Evolutionary conservation across 2,797 vertebrate species (phyloP), one percentile per base, ranked within the genome.

Genomic region (Gymnopithys bicolor): DNA sequence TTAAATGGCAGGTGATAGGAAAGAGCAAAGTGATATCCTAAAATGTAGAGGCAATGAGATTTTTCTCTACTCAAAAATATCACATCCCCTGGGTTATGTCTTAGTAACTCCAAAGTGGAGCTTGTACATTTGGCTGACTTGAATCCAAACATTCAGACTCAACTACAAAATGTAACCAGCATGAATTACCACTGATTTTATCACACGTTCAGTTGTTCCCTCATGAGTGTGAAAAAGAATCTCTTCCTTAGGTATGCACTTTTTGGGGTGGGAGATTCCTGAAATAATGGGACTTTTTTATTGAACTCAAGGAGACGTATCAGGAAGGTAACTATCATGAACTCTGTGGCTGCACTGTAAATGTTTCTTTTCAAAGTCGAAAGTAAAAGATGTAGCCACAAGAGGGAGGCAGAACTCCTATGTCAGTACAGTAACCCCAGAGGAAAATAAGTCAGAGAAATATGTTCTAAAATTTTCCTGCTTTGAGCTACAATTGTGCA

Each of bases 361-460:
- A 46, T 32, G 21, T 52, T 77, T 60, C 33, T 73, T 87, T 82
- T 85, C 71, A 22, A 73, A 81, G 41, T 23, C 5, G 51, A 73
- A 75, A 78, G 11, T 45, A 69, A 41, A 69, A 76, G 32, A 55
- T 19, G 23, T 11, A 45, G 80, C 95, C 96, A 96, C 95, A 95
- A 97, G 96, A 90, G 96, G 97, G 96, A 95, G 58, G 90, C 82
- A 96, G 85, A 92, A 87, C 53, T 90, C 88, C 43, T 30, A 45
- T 10, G 32, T 39, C 51, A 15, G 43, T 45, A 10, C 7, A 43
- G 46, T 75, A 71, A 77, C 17, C 3, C 18, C 71, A 30, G 49
- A 5, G 62, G 63, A 60, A 70, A 59, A 37, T 16, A 33, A 46
- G 64, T 23, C 10, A 2, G 41, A 77, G 33, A 80, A 70, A 18